Evolutionary conservation across 2,888 invertebrate species (phyloP).

Genomic region (Pegoplata infirma): DNA sequence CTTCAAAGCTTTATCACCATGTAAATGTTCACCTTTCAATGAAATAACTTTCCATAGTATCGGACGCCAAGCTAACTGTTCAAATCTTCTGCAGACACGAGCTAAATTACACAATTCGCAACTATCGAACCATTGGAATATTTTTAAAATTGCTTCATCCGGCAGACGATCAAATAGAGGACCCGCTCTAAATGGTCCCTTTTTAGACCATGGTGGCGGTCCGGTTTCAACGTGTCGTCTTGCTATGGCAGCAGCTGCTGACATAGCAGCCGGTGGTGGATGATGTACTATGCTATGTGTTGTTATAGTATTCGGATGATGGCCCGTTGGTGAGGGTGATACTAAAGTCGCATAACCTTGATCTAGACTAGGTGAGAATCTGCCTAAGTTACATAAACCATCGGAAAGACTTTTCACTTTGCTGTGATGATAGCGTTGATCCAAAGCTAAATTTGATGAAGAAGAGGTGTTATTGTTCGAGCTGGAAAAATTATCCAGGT

Average conservation of each 20-base stretch:
- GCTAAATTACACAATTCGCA: constrained; percentile 86
- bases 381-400: constrained; percentile 76
- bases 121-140: constrained; percentile 85
- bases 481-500: constrained; percentile 67
- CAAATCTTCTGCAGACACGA: constrained; percentile 87
- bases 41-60: constrained; percentile 85
- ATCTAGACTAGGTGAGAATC: constrained; percentile 85
- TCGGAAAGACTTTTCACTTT: constrained; percentile 77
- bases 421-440: constrained; percentile 74
- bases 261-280: constrained; percentile 64
- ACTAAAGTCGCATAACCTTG: constrained; percentile 90
- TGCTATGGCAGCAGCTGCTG: constrained; percentile 62
- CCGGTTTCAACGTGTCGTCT: constrained; percentile 65
- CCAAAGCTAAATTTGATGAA: constrained; percentile 68
- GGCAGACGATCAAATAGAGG: constrained; percentile 82
- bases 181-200: constrained; percentile 75
- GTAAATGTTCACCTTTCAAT: constrained; percentile 80
- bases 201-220: constrained; percentile 77
- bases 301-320: constrained; percentile 69
- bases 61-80: constrained; percentile 88
- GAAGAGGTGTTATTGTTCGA: constrained; percentile 65
- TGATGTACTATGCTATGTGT: constrained; percentile 67
- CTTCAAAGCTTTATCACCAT: constrained; percentile 83
- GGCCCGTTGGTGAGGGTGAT: constrained; percentile 79
- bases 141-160: constrained; percentile 84